Evolutionary conservation across 2,797 vertebrate genomes (phyloP).

Genomic region (Australoheros facetus): DNA sequence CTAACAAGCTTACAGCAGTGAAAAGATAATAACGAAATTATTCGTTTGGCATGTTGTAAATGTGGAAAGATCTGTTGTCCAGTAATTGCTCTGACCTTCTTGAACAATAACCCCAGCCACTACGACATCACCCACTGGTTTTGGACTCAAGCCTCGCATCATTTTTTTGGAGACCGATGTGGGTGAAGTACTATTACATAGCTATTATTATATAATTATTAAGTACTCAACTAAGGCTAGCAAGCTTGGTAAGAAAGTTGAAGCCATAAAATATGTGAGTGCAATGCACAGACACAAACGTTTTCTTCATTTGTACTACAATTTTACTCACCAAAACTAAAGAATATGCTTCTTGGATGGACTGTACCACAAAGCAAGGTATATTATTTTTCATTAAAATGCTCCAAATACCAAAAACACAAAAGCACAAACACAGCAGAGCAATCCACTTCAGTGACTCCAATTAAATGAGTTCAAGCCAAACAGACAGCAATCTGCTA

Average conservation of each 20-base stretch:
- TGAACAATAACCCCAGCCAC: neutral
- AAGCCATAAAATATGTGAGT: neutral
- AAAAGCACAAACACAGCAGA: neutral
- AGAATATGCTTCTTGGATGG: neutral
- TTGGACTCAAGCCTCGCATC: neutral
- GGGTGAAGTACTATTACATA: neutral
- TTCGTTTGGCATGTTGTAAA: neutral
- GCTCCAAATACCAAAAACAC: neutral
- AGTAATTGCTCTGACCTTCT: neutral
- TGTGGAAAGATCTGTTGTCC: neutral
- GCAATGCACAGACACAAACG: neutral
- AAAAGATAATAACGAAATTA: fast-evolving
- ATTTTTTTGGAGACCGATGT: neutral
- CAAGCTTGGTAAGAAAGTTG: neutral
- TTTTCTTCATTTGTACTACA: neutral
- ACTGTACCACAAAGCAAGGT: neutral
- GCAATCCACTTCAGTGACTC: fast-evolving
- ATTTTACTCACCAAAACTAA: neutral
- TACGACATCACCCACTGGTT: neutral
- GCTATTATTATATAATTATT: neutral
- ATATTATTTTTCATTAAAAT: neutral
- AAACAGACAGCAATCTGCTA: too few relatives aligned
- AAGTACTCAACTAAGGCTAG: neutral
- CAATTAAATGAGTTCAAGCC: neutral
- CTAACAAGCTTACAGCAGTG: neutral